Base-by-base conservation (phyloP, 2,888 invertebrate species). In the Oscheius myriophilus region DNA sequence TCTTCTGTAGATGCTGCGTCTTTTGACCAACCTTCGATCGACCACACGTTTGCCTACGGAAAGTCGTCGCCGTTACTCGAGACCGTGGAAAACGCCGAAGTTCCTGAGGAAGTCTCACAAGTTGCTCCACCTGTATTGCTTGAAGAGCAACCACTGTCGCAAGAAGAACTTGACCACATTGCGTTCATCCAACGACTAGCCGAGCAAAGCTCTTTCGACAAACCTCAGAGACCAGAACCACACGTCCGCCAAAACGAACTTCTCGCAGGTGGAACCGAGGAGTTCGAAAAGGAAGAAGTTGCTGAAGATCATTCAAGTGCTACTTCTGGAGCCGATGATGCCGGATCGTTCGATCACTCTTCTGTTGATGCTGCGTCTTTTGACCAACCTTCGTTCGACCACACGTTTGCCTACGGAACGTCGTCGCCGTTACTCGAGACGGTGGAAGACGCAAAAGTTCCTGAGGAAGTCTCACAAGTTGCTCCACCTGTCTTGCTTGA, bases 81-180 rank as follows among this genome's bases (percentile, higher is more conserved):
- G 42, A 54, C 70, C 43, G 25, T 54, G 12, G 39, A 41, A 1
- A 42, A 51, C 52, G 53, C 49, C 54, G 21, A 55, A 42, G 23
- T 21, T 23, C 18, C 25, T 14, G 57, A 63, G 21, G 42, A 52
- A 41, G n/a, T n/a, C n/a, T n/a, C n/a, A n/a, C n/a, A n/a, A n/a
- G 42, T 12, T 18, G 49, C 67, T 71, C n/a, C 43, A 43, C 26
- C 63, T 63, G 46, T 69, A 69, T 9, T 6, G 9, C 4, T 33
- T 3, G 4, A 33, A n/a, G 54, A 23, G 12, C n/a, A 14, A 11
- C 54, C 54, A 14, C 54, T 54, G 26, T 33, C 75, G 70, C 59
- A 75, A 71, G 70, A 52, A 16, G 75, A 75, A 58, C 70, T 78
- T 12, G 75, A 73, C 46, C 75, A 73, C 58, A 76, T 78, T 42